phyloP scores from a whole-genome alignment of 2,113 vertebrate species.

The Elaphurus davidianus region DNA sequence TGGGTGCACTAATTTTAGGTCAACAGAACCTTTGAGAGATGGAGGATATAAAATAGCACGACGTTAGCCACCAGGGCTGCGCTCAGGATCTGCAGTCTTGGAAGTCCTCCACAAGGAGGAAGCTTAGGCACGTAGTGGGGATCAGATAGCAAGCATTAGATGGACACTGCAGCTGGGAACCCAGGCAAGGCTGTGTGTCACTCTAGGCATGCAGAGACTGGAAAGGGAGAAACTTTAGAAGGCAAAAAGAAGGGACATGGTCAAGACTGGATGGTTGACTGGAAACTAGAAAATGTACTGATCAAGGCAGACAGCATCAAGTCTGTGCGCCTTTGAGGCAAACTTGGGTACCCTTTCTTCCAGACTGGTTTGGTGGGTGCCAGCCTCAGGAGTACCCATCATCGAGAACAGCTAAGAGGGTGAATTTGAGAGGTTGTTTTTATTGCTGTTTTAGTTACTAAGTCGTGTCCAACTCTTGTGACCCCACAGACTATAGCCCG shows the following conservation, averaged over 20 bases:
- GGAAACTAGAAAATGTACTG: background rate
- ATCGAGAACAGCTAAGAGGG: background rate
- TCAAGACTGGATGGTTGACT: background rate
- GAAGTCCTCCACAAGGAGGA: background rate
- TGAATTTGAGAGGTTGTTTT: background rate
- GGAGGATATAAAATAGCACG: background rate
- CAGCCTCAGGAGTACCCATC: background rate
- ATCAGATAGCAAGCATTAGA: background rate
- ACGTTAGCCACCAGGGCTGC: background rate
- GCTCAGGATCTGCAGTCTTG: background rate
- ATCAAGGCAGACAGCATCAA: background rate
- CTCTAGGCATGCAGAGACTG: background rate
- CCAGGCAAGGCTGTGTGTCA: background rate
- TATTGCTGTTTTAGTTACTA: background rate
- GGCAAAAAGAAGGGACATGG: background rate
- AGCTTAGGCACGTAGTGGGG: background rate
- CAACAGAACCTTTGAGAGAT: background rate
- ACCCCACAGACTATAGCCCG: background rate
- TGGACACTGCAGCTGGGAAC: background rate
- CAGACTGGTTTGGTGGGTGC: background rate
- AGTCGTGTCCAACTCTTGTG: background rate
- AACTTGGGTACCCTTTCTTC: background rate
- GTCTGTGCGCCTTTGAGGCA: background rate
- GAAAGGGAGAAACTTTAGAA: background rate
- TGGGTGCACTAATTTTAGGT: background rate